Evolutionary conservation across 2,113 vertebrate species (phyloP), one percentile per base, ranked within the genome.

Genomic region (Pungitius pungitius): DNA sequence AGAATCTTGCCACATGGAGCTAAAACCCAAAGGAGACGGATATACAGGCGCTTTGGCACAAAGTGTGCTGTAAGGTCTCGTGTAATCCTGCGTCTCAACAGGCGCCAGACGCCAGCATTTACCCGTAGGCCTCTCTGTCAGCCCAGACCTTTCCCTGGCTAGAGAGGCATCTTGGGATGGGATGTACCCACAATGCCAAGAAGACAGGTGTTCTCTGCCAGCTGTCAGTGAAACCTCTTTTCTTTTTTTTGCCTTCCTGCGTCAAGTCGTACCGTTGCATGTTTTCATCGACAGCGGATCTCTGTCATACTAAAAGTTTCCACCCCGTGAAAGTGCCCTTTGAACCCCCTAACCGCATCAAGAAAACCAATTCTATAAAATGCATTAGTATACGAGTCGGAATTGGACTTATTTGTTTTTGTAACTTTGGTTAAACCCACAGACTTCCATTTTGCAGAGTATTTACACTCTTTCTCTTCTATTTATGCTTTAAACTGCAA

Each of bases 161-260:
- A 64, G 79, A 75, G 69, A 76, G 76, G 86, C 78, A 88, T 90
- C 86, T 85, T 85, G 91, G 91, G 92, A 92, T 78, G 40, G 63
- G 75, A 87, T 83, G 77, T 77, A 87, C 74, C 83, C 78, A 84
- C 84, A 67, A 70, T 88, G 87, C 88, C 87, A 87, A 87, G 85
- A 84, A 88, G 88, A 87, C 92, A 93, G 92, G 89, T 93, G 92
- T 87, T 91, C 77, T 74, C 62, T 78, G 86, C 91, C 92, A 93
- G 91, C 91, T 93, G 92, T 88, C 88, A 75, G 57, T 63, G 59
- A 70, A 81, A 74, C 43, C 69, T 68, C 71, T 72, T 42, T 59
- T 84, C 7, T n/a, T 8, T 20, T 47, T 22, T 22, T 51, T 62
- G 63, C 22, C 75, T 80, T 60, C 42, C 39, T 86, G 57, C 61